A percentile compares a stretch with the other conserved stretches of the same genome.
Evolutionary conservation across 2,888 invertebrate species (phyloP).

Genomic region (Hypomecis atomaria): DNA sequence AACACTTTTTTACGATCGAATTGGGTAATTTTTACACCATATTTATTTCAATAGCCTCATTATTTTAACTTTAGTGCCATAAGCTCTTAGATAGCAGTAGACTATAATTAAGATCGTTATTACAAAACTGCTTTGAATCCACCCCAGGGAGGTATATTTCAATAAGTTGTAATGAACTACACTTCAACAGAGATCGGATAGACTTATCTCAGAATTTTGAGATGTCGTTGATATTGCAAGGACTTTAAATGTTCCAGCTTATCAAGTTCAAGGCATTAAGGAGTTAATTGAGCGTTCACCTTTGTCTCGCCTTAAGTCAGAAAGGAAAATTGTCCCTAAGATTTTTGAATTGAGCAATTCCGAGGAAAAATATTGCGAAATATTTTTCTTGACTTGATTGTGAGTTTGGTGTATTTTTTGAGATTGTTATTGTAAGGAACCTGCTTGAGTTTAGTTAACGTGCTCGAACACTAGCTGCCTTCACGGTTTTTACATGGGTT

Average conservation of each 20-base stretch:
- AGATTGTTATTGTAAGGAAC: neutral
- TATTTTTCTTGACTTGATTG: slow-evolving; percentile 28
- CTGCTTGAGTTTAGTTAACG: neutral
- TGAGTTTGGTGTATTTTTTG: neutral
- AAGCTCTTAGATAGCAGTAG: slow-evolving; percentile 32
- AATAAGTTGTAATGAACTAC: slow-evolving; percentile 26
- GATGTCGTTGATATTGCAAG: slow-evolving; percentile 8
- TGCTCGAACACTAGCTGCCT: neutral
- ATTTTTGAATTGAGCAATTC: slow-evolving; percentile 33
- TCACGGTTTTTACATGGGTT: slow-evolving; percentile 2
- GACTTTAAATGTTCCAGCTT: slow-evolving; percentile 34
- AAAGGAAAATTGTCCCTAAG: slow-evolving; percentile 39
- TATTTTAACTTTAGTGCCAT: slow-evolving; percentile 30
- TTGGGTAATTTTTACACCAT: slow-evolving; percentile 31
- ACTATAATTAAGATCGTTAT: slow-evolving; percentile 35
- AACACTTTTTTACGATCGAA: slow-evolving; percentile 27
- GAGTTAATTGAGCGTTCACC: slow-evolving; percentile 47
- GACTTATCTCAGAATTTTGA: slow-evolving; percentile 11
- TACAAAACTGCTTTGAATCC: slow-evolving; percentile 27
- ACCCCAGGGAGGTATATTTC: slow-evolving; percentile 25
- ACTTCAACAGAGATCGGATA: slow-evolving; percentile 15
- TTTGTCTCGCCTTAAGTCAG: slow-evolving; percentile 42
- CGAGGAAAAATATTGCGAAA: slow-evolving; percentile 37
- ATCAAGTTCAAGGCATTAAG: slow-evolving; percentile 42
- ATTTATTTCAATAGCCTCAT: slow-evolving; percentile 31